phyloP scores from a whole-genome alignment of 30 jellyfish, hydroid and myxozoan genomes.

The Aurelia aurita complex sp. Pacific region DNA sequence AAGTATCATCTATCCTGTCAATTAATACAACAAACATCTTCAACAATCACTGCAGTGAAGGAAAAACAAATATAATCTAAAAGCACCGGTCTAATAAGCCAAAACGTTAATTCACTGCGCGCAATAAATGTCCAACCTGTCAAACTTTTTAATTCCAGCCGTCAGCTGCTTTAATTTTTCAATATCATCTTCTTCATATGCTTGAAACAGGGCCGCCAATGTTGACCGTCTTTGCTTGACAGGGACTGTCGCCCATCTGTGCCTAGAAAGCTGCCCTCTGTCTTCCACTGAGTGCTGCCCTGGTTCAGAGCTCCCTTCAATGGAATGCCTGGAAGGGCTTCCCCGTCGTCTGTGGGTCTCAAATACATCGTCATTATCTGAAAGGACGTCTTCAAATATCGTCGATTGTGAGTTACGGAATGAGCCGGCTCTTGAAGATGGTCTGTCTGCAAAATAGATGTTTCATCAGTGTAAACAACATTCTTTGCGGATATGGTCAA shows the following conservation, averaged over 20 bases:
- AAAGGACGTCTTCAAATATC: conserved; percentile 2
- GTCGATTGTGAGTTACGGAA: conserved; percentile 14
- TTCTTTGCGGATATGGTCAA: too few species aligned
- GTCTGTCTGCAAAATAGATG: conserved; percentile 9
- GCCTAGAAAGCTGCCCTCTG: not conserved
- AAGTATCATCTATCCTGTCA: too few species aligned
- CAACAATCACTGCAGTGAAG: too few species aligned
- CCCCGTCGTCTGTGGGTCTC: too few species aligned
- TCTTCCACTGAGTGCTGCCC: not conserved
- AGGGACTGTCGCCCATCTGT: not conserved
- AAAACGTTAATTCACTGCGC: not conserved
- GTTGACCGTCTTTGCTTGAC: conserved; percentile 59
- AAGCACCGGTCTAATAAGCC: not conserved
- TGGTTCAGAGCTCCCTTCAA: not conserved
- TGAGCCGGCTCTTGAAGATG: conserved; percentile 15
- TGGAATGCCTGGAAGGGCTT: not conserved
- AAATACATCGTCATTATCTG: not conserved
- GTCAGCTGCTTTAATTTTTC: conserved; percentile 61
- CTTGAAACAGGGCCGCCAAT: conserved; percentile 68
- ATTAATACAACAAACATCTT: too few species aligned
- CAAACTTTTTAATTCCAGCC: conserved; percentile 70
- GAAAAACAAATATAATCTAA: too few species aligned
- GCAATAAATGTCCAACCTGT: conserved; percentile 51
- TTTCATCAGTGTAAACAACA: too few species aligned
- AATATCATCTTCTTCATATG: conserved; percentile 84